Percentiles rank a stretch among this genome's conserved stretches.
phyloP scores from a whole-genome alignment of 2,113 vertebrate species.

The Pomatostomus ruficeps region DNA sequence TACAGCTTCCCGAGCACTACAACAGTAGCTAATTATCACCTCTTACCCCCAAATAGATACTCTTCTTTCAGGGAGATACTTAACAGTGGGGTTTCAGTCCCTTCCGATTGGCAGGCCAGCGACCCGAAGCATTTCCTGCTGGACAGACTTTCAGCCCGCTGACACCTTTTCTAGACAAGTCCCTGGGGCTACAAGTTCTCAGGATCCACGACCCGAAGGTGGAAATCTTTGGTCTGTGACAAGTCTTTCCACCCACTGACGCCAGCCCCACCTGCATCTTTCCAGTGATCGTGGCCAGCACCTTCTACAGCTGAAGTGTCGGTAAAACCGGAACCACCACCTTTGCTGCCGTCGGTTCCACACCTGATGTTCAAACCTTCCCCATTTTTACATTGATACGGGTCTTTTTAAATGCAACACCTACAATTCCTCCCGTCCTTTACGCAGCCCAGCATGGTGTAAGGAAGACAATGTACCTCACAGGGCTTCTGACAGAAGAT shows the following conservation, averaged over 20 bases:
- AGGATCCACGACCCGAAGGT: neutral
- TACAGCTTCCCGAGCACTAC: neutral
- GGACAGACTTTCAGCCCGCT: neutral
- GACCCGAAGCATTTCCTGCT: neutral
- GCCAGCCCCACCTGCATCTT: neutral
- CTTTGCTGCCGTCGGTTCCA: neutral
- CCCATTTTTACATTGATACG: neutral
- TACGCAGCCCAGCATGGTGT: rapidly evolving
- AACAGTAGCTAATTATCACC: neutral
- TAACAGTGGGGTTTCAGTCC: neutral
- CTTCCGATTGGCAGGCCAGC: neutral
- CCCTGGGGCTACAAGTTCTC: neutral
- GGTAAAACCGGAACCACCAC: neutral
- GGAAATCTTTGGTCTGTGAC: neutral
- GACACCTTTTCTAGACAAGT: neutral
- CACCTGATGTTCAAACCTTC: neutral
- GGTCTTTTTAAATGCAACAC: neutral
- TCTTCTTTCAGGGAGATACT: neutral
- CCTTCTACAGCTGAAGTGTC: neutral
- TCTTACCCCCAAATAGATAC: neutral
- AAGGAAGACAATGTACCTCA: neutral
- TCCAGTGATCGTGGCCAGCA: neutral
- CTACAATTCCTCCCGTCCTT: neutral
- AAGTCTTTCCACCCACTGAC: neutral
- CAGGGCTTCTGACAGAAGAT: neutral